phyloP scores from a whole-genome alignment of 2,888 invertebrate species.

The Drosophila formosana region DNA sequence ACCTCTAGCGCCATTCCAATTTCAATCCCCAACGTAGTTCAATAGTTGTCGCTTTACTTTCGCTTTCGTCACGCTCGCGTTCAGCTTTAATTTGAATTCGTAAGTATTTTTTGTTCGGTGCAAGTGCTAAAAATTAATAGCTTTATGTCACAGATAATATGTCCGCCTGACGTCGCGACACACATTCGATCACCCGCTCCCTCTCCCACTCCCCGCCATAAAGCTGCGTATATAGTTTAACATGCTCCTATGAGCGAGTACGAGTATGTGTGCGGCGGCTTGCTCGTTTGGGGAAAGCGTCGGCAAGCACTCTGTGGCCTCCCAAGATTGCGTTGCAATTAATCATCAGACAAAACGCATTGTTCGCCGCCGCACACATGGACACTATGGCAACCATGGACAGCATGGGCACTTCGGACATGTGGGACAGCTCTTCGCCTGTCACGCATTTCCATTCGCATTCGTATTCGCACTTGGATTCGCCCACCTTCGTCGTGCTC shows the following conservation, averaged over 20 bases:
- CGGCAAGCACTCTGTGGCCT: slow-evolving; percentile 62
- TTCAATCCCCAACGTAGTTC: slow-evolving; percentile 34
- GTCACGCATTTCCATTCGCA: slow-evolving; percentile 43
- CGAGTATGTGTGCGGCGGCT: slow-evolving; percentile 14
- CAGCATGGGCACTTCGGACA: slow-evolving; percentile 7
- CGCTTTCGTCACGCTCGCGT: slow-evolving; percentile 52
- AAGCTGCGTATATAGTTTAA: background rate
- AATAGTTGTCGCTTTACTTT: slow-evolving; percentile 53
- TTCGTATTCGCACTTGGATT: slow-evolving; percentile 7
- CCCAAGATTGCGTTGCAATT: slow-evolving; percentile 77
- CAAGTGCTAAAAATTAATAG: slow-evolving; percentile 73
- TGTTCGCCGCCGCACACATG: slow-evolving; percentile 57
- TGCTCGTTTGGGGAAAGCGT: slow-evolving; percentile 69
- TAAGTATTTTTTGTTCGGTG: slow-evolving; percentile 12
- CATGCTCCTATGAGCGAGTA: background rate
- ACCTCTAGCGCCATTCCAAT: background rate
- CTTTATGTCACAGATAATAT: slow-evolving; percentile 66
- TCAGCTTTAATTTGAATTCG: slow-evolving; percentile 49
- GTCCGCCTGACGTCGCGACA: slow-evolving; percentile 58
- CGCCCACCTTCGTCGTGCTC: slow-evolving; percentile 45
- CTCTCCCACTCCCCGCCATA: background rate
- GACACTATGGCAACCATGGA: slow-evolving; percentile 21
- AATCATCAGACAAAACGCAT: slow-evolving; percentile 78
- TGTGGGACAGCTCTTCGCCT: slow-evolving; percentile 21
- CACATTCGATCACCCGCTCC: slow-evolving; percentile 42